Base-by-base conservation (phyloP, 1,140 invertebrate species). In the Aphelenchoides fujianensis region DNA sequence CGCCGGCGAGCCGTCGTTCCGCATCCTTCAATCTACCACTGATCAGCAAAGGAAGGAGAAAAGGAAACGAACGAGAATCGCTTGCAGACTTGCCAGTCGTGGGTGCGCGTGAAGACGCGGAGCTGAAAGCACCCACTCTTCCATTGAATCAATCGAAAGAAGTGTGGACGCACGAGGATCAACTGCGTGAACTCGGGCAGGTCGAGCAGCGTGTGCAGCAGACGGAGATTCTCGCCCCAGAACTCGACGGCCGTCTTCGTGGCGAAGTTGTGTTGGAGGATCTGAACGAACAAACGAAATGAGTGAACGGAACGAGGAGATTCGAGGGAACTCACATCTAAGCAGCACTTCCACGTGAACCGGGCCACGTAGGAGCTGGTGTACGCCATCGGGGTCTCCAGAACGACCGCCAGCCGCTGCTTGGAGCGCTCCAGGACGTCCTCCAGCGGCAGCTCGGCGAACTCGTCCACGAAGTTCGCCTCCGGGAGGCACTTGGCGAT, bases 221-320 rank as follows among this genome's bases (percentile, higher is more conserved):
- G 19, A 28, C 73, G 69, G 2, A 74, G 61, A 37, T 54, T 36
- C 41, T 74, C 67, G n/a, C 73, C 73, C 73, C 73, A 74, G 48
- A 70, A 74, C 3, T 28, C 36, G 9, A 12, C 19, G 34, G 16
- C 62, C 23, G 3, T 27, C 28, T 59, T 35, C 35, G n/a, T 41
- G 37, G 35, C 12, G 3, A 69, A 12, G 2, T 41, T 55, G 1
- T 59, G 55, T 59, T 59, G 5, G 27, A 59, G 34, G 23, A 59
- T 59, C 41, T 48, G 23, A 48, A 48, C 12, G 23, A n/a, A n/a
- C n/a, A n/a, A n/a, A n/a, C n/a, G n/a, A n/a, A n/a, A n/a, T n/a
- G n/a, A n/a, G n/a, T n/a, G n/a, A n/a, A n/a, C n/a, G n/a, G n/a
- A n/a, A n/a, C n/a, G n/a, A n/a, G n/a, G n/a, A n/a, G n/a, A n/a